phyloP scores from a whole-genome alignment of 2,113 vertebrate species.

The Argyrosomus japonicus region DNA sequence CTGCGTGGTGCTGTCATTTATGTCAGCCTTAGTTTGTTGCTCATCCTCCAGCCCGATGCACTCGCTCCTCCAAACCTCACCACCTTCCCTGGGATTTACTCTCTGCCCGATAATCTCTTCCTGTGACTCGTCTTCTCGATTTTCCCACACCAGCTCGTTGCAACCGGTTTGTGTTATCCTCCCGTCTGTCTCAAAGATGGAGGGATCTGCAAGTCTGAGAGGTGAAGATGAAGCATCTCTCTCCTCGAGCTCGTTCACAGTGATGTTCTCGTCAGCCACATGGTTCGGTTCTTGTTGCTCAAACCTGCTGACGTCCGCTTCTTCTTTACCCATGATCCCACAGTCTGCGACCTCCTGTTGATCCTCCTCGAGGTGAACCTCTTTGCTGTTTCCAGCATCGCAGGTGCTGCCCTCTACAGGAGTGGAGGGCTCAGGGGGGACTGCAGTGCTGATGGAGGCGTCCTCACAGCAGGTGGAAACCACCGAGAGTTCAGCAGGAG shows the following conservation, averaged over 20 bases:
- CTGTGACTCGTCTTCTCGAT: neutral
- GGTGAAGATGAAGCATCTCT: neutral
- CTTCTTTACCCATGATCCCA: neutral
- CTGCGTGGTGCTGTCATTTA: neutral
- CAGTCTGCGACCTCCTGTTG: neutral
- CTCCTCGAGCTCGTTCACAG: conserved; percentile 43
- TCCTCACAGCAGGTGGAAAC: neutral
- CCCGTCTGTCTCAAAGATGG: neutral
- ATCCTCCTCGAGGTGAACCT: neutral
- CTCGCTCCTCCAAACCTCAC: neutral
- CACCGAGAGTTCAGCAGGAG: neutral
- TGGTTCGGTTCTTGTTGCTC: neutral
- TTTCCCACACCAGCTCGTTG: neutral
- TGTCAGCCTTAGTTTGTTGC: neutral
- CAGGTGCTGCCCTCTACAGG: conserved; percentile 65
- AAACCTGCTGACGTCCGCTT: neutral
- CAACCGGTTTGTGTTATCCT: neutral
- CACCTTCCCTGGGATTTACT: neutral
- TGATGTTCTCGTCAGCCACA: conserved; percentile 15
- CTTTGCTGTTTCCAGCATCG: conserved; percentile 1
- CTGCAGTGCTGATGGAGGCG: neutral
- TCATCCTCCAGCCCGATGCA: neutral
- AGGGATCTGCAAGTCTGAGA: neutral
- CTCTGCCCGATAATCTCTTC: neutral
- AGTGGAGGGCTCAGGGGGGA: conserved; percentile 3